These are phyloP conservation scores for Cavia porcellus DNA, from an alignment of 2,113 vertebrate species.

Conservation along the genomic window DNA sequence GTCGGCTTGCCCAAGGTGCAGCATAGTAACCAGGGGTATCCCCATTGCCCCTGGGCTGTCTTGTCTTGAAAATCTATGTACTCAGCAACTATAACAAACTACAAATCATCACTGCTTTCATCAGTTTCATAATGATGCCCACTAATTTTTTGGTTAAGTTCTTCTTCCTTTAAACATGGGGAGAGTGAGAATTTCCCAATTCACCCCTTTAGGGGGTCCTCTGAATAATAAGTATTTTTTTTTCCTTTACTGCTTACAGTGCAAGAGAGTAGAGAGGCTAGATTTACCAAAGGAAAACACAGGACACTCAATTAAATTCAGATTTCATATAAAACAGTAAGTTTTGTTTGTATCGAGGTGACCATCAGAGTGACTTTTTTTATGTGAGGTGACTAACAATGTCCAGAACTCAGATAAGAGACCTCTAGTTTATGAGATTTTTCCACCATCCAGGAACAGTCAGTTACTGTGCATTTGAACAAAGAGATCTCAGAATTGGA, in stretches of 20 bases:
- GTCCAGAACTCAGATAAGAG: neutral
- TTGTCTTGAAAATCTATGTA: neutral
- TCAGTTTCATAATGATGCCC: neutral
- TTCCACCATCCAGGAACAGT: neutral
- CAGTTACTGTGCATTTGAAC: neutral
- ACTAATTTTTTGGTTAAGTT: neutral
- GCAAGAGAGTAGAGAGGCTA: neutral
- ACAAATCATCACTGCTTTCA: rapidly evolving
- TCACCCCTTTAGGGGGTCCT: neutral
- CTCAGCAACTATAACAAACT: neutral
- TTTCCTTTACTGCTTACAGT: neutral
- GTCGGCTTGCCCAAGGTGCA: neutral
- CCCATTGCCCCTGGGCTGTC: neutral
- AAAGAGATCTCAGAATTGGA: neutral
- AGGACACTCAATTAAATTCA: neutral
- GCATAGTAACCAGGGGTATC: neutral
- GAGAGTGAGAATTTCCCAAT: neutral
- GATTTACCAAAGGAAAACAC: neutral
- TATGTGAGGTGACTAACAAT: too few species aligned
- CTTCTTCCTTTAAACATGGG: neutral
- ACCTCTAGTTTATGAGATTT: neutral
- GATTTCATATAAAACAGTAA: neutral
- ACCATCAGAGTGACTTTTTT: neutral
- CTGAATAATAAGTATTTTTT: neutral
- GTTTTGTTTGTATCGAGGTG: neutral